A percentile compares a stretch with the other conserved stretches of the same genome.
These are phyloP conservation scores for Enteromius argenteus DNA, from an alignment of 2,797 vertebrate genomes.

Conservation along the genomic window DNA sequence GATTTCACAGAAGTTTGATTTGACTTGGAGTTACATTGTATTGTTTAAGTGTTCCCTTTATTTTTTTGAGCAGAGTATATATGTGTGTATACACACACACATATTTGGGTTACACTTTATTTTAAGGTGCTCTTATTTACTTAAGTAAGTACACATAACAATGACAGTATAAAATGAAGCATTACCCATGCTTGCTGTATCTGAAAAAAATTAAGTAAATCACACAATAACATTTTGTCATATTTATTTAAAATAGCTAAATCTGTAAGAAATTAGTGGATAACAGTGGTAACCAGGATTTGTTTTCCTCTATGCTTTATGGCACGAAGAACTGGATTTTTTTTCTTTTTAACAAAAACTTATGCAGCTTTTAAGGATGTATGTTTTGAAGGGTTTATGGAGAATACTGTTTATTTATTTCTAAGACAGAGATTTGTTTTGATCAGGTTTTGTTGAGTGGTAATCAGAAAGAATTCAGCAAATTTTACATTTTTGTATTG, in stretches of 20 bases:
- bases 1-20: too few relatives aligned
- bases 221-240: background rate
- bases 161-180: background rate
- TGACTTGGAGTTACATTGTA: too few relatives aligned
- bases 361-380: constrained; percentile 7
- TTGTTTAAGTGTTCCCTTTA: too few relatives aligned
- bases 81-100: background rate
- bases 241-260: background rate
- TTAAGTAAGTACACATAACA: constrained; percentile 2
- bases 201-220: background rate
- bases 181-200: background rate
- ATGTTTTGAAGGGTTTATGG: background rate
- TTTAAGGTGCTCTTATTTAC: background rate
- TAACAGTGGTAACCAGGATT: background rate
- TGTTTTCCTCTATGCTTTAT: background rate
- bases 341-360: background rate
- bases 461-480: constrained; percentile 4
- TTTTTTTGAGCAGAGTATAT: too few relatives aligned
- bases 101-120: constrained; percentile 6
- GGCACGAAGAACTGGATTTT: background rate
- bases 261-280: background rate
- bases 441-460: background rate
- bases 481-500: constrained; percentile 24
- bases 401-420: background rate
- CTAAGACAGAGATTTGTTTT: background rate